Evolutionary conservation across 2,113 vertebrate genomes (phyloP).

Genomic region (Trachemys scripta): DNA sequence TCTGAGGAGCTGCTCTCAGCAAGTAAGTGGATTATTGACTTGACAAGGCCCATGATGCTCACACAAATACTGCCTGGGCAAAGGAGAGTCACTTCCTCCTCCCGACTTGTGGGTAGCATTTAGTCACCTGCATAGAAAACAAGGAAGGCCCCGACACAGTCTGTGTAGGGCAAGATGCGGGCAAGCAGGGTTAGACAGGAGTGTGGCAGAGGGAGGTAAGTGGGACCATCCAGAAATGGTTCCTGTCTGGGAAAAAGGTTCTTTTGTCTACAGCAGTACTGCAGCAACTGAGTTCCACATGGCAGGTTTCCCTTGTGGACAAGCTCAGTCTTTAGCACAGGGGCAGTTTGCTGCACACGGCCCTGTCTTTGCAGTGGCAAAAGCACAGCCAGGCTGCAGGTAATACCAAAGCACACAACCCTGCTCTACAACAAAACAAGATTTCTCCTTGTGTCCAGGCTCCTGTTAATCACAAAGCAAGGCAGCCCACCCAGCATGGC

Average conservation of each 20-base stretch:
- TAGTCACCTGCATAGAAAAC: neutral
- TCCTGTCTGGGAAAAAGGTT: neutral
- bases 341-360: neutral
- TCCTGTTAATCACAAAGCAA: neutral
- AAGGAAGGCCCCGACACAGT: neutral
- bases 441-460: neutral
- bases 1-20: neutral
- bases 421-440: neutral
- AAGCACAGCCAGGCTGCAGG: neutral
- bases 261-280: neutral
- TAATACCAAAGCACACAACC: neutral
- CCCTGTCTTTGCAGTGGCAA: neutral
- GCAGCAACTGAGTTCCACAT: neutral
- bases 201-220: neutral
- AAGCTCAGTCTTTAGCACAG: neutral
- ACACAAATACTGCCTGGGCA: neutral
- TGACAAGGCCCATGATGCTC: neutral
- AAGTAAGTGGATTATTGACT: neutral
- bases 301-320: neutral
- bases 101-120: neutral
- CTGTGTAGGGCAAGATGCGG: neutral
- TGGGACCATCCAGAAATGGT: neutral
- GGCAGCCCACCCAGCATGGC: accelerated
- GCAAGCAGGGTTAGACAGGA: neutral
- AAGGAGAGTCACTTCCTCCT: neutral